Evolutionary conservation across 1,140 invertebrate species (phyloP).

Genomic region (Lepidurus apus): DNA sequence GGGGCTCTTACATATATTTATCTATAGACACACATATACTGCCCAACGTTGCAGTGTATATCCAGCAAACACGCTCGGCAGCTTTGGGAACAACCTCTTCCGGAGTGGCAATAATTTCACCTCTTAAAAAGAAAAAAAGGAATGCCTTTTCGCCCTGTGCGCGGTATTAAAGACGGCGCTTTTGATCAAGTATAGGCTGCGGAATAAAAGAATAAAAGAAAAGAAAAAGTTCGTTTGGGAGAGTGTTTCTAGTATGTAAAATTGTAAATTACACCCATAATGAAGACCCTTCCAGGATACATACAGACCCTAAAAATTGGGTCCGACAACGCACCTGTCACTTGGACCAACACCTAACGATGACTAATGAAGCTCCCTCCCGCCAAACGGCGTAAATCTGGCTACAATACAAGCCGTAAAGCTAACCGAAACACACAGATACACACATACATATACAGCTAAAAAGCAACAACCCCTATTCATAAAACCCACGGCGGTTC

Average conservation of each 20-base stretch:
- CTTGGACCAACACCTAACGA: constrained; percentile 14
- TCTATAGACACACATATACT: background rate
- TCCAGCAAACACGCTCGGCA: background rate
- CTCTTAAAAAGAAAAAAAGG: no score
- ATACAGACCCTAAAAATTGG: background rate
- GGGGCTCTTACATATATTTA: background rate
- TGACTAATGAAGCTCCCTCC: constrained; percentile 1
- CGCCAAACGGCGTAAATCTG: background rate
- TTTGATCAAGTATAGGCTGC: background rate
- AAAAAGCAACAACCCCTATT: background rate
- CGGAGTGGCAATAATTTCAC: no score
- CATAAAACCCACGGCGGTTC: background rate
- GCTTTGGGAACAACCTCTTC: no score
- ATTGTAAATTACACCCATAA: constrained; percentile 4
- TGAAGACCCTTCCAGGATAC: background rate
- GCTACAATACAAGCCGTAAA: background rate
- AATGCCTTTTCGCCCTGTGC: no score
- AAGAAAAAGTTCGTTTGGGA: background rate
- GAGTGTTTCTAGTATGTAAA: background rate
- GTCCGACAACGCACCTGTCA: constrained; percentile 4
- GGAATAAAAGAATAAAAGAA: background rate
- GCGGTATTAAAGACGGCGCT: background rate
- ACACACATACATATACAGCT: no score
- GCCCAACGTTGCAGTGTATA: background rate
- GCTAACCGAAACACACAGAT: background rate